These are phyloP conservation scores for Trichopoda pennipes DNA, from an alignment of 2,888 invertebrate genomes.

Conservation along the genomic window DNA sequence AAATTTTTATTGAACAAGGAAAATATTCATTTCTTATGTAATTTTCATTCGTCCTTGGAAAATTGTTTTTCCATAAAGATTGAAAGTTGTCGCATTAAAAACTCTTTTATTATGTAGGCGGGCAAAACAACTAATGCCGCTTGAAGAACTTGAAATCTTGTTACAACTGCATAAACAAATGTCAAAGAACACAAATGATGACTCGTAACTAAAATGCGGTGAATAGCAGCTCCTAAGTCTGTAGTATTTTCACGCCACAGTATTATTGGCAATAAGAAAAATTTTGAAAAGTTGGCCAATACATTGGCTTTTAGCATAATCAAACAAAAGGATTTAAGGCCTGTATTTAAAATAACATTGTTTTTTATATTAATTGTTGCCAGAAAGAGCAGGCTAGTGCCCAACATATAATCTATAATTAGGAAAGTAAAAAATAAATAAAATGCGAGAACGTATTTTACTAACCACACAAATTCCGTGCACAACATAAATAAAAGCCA, in stretches of 20 bases:
- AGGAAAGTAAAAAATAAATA: constrained; percentile 70
- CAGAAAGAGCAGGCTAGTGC: constrained; percentile 71
- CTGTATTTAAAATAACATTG: constrained; percentile 52
- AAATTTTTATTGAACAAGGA: not conserved
- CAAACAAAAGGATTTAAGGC: constrained; percentile 67
- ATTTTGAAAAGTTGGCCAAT: constrained; percentile 83
- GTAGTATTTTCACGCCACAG: constrained; percentile 83
- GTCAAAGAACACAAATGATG: constrained; percentile 85
- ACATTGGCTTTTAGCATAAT: constrained; percentile 83
- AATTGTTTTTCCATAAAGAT: constrained; percentile 70
- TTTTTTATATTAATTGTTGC: constrained; percentile 54
- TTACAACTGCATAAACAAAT: constrained; percentile 83
- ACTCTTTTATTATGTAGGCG: constrained; percentile 75
- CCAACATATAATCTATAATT: constrained; percentile 74
- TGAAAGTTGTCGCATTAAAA: constrained; percentile 71
- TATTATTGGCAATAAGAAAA: constrained; percentile 84
- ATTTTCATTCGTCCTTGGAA: constrained; percentile 3
- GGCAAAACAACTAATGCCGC: constrained; percentile 73
- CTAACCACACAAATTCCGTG: constrained; percentile 80
- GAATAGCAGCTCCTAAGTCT: constrained; percentile 80
- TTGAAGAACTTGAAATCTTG: constrained; percentile 69
- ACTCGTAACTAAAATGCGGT: constrained; percentile 84
- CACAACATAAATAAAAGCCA: constrained; percentile 83
- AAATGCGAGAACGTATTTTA: not conserved
- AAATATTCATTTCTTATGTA: no score